Evolutionary conservation across 2,113 vertebrate genomes (phyloP).

Genomic region (Heptranchias perlo): DNA sequence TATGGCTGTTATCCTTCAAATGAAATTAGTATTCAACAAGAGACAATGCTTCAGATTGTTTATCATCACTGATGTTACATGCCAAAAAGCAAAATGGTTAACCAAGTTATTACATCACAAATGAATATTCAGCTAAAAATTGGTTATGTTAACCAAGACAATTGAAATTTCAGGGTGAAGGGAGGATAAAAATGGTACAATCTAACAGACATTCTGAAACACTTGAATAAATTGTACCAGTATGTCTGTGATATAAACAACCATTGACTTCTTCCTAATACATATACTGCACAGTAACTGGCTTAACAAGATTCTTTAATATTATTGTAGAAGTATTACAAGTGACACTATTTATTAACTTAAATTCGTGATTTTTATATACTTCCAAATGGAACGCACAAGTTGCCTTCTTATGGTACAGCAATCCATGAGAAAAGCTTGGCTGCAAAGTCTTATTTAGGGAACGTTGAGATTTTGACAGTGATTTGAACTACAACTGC

Average conservation of each 20-base stretch:
- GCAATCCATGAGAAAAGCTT: neutral
- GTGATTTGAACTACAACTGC: neutral
- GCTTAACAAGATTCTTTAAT: neutral
- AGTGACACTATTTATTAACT: neutral
- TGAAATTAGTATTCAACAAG: too few relatives aligned
- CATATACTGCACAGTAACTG: neutral
- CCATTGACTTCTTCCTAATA: neutral
- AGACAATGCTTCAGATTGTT: too few relatives aligned
- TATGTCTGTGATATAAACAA: neutral
- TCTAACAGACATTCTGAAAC: neutral
- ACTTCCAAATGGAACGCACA: neutral
- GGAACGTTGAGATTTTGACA: neutral
- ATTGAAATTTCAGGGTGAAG: neutral
- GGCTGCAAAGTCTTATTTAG: neutral
- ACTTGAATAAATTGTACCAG: neutral
- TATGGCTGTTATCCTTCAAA: too few relatives aligned
- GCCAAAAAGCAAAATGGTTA: too few relatives aligned
- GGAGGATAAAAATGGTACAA: neutral
- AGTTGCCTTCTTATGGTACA: neutral
- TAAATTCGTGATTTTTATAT: neutral
- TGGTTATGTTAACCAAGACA: neutral
- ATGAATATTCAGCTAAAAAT: too few relatives aligned
- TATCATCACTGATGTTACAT: too few relatives aligned
- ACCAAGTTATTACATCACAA: too few relatives aligned
- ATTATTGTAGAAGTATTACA: neutral